Percentiles rank a stretch among this genome's conserved stretches.
Conservation (phyloP, 2,113 vertebrate species). For the Calonectris borealis region DNA sequence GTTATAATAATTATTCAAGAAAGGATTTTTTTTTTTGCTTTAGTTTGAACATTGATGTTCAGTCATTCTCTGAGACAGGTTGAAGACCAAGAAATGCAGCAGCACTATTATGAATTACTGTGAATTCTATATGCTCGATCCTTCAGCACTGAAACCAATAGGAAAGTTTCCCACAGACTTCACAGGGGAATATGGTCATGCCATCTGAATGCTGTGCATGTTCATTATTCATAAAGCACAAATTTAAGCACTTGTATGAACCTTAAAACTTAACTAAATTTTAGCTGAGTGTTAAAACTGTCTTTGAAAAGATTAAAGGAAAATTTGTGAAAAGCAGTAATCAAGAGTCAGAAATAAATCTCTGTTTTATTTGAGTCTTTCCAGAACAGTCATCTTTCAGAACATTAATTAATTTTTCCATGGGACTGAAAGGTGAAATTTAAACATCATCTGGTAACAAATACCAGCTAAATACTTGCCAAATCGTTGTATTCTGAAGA, state of each 20-base stretch:
- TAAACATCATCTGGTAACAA: neutral
- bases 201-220: neutral
- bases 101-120: neutral
- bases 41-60: neutral
- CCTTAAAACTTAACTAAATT: neutral
- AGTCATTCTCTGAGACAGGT: neutral
- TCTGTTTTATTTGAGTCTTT: neutral
- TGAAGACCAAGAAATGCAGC: neutral
- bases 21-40: neutral
- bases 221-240: neutral
- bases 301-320: neutral
- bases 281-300: neutral
- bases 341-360: neutral
- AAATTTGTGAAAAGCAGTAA: neutral
- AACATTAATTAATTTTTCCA: neutral
- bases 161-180: neutral
- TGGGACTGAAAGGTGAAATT: neutral
- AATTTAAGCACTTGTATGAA: neutral
- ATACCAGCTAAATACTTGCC: constrained; percentile 6
- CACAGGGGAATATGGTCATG: neutral
- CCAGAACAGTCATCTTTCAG: neutral
- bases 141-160: neutral
- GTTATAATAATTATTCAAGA: neutral
- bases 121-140: neutral
- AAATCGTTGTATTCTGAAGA: constrained; percentile 23